Evolutionary conservation across 2,888 invertebrate species (phyloP), one percentile per base, ranked within the genome.

Genomic region (Rhimphoctona megacephalus): DNA sequence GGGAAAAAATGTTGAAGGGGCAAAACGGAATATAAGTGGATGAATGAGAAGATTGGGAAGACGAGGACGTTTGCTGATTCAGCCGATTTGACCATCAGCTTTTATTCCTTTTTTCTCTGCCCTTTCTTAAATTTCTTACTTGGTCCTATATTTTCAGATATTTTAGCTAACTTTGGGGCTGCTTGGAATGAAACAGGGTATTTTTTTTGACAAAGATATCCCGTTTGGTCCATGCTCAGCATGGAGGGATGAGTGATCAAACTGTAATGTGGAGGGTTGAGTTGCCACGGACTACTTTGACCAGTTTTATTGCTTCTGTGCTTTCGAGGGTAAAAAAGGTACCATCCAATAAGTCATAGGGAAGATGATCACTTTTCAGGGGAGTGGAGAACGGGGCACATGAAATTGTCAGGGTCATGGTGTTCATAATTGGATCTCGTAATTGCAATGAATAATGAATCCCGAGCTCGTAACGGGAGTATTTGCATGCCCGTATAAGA

Each of bases 371-470:
- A 25, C 46, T 61, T 69, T 22, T 8, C 61, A n/a, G 66, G n/a
- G 69, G 33, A 69, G 25, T 19, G 33, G 54, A 77, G 14, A 52
- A 46, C 36, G 9, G 57, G 33, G 25, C 61, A n/a, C 61, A 49
- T n/a, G 33, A 5, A 33, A 25, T 70, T 79, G 67, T 70, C 73
- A 19, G 22, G 85, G 85, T 85, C 67, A 74, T 67, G 81, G 54
- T 54, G 39, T 64, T 39, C 25, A 22, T 49, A 57, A 61, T 17
- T 72, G 22, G 57, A 79, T 85, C 64, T 87, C 88, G 89, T 93
- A 92, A 93, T 93, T 93, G 92, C 89, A 89, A 91, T 90, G 92
- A 92, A 92, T 92, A 92, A 92, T 92, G 90, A 92, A 93, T 89
- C 88, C 69, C 77, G 86, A 67, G 81, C 87, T 73, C 87, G 73